phyloP scores from a whole-genome alignment of 1,140 invertebrate genomes.

The Drosophila truncata region DNA sequence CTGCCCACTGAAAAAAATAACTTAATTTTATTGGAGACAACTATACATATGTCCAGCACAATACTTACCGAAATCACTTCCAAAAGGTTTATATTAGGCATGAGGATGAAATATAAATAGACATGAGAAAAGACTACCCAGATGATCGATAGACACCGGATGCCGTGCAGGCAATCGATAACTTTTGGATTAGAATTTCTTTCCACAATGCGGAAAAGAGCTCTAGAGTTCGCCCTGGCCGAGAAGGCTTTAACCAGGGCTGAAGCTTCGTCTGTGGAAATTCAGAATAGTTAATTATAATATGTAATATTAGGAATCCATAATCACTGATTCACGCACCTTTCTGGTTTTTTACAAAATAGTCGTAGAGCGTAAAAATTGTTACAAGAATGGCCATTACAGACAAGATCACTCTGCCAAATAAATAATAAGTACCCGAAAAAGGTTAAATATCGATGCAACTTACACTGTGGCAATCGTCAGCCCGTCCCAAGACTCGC shows the following conservation, averaged over 20 bases:
- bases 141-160: slow-evolving; percentile 87
- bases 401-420: slow-evolving; percentile 37
- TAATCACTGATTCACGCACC: slow-evolving; percentile 24
- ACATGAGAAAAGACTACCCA: slow-evolving; percentile 89
- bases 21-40: no score
- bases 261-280: slow-evolving; percentile 15
- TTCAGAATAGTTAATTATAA: neutral
- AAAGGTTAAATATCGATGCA: neutral
- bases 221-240: slow-evolving; percentile 40
- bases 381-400: slow-evolving; percentile 5
- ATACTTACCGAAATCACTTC: slow-evolving; percentile 4
- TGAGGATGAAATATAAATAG: slow-evolving; percentile 18
- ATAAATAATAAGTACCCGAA: neutral
- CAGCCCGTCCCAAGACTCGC: slow-evolving; percentile 12
- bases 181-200: slow-evolving; percentile 49
- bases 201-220: slow-evolving; percentile 36
- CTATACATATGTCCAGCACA: no score
- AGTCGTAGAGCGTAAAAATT: slow-evolving; percentile 41
- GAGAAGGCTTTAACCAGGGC: slow-evolving; percentile 44
- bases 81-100: slow-evolving; percentile 59
- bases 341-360: slow-evolving; percentile 21
- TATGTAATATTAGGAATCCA: neutral
- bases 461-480: slow-evolving; percentile 55
- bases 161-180: slow-evolving; percentile 86
- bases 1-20: slow-evolving; percentile 59